phyloP scores from a whole-genome alignment of 2,113 vertebrate species.

The Lagenorhynchus albirostris region DNA sequence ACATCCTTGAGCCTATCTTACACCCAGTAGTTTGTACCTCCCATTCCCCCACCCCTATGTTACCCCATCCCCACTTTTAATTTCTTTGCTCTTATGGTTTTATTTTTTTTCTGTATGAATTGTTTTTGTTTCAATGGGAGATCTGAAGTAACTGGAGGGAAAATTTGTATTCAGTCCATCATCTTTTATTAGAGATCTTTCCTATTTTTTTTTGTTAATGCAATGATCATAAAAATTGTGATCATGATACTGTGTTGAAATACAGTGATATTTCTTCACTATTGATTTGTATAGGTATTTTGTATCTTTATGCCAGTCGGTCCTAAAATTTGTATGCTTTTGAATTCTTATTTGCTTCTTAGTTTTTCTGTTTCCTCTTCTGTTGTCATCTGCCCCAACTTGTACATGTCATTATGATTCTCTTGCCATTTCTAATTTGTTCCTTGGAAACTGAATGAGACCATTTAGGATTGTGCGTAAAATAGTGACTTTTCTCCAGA shows the following conservation, averaged over 20 bases:
- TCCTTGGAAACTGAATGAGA: conserved; percentile 16
- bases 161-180: background rate
- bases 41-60: background rate
- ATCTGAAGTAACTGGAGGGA: background rate
- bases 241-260: background rate
- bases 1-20: background rate
- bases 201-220: background rate
- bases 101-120: background rate
- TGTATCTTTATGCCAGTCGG: background rate
- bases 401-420: background rate
- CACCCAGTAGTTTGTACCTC: background rate
- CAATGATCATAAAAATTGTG: background rate
- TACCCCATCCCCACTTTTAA: background rate
- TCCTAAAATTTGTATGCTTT: background rate
- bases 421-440: conserved; percentile 13
- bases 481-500: background rate
- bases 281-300: background rate
- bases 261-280: background rate
- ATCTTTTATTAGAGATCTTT: background rate
- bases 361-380: background rate
- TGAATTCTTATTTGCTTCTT: conserved; percentile 9
- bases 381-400: background rate
- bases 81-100: background rate
- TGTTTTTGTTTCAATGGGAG: background rate
- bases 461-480: background rate